phyloP scores from a whole-genome alignment of 2,888 invertebrate genomes.

The Pasiphila rectangulata region DNA sequence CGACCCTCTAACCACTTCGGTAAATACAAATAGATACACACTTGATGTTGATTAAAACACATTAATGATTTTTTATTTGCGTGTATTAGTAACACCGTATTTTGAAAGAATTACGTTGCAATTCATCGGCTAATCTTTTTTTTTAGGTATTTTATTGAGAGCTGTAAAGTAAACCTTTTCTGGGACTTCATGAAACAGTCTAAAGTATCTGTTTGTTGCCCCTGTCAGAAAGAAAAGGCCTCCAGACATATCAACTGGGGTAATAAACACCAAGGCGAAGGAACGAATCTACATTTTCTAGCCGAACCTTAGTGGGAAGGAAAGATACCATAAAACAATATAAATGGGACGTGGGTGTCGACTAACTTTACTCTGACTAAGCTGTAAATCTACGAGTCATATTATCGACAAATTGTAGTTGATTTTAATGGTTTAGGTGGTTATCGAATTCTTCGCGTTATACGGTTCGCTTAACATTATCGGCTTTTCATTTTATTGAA shows the following conservation, averaged over 20 bases:
- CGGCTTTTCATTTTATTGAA: neutral
- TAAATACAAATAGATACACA: neutral
- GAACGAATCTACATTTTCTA: constrained; percentile 59
- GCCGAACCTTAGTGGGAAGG: constrained; percentile 54
- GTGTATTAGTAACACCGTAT: too few relatives aligned
- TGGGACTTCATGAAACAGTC: neutral
- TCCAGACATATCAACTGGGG: constrained; percentile 30
- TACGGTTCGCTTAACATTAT: constrained; percentile 8
- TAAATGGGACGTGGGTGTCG: constrained; percentile 66
- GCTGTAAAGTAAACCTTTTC: neutral
- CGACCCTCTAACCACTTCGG: neutral
- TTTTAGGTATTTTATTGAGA: neutral
- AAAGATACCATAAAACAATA: constrained; percentile 74
- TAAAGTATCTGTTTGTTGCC: constrained; percentile 3
- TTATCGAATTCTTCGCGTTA: constrained; percentile 11
- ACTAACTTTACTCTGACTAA: constrained; percentile 48
- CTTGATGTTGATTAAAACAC: neutral
- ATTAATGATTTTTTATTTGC: neutral
- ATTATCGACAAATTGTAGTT: constrained; percentile 31
- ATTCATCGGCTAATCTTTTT: too few relatives aligned
- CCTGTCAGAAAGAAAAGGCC: constrained; percentile 11
- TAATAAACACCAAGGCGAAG: constrained; percentile 52
- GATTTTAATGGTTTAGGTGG: constrained; percentile 16
- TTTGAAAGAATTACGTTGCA: too few relatives aligned
- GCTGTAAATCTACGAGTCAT: constrained; percentile 50